Conservation (phyloP, 2,797 vertebrate genomes). For the Spinus olivaceus region DNA sequence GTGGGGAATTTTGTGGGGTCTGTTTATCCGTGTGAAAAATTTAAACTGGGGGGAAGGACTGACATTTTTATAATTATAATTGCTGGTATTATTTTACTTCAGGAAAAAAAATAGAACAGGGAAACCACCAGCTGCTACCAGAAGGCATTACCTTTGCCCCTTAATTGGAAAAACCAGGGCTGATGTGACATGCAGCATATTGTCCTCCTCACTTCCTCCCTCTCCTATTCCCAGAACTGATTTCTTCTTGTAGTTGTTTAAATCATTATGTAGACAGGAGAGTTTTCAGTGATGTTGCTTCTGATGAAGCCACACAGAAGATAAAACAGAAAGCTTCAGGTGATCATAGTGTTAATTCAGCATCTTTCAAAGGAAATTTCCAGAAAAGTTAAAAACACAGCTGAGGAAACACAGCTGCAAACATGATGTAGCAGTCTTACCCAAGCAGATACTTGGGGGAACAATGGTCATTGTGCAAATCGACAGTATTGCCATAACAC, state of each 20-base stretch:
- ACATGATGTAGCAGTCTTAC: background rate
- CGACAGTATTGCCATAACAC: background rate
- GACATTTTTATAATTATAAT: background rate
- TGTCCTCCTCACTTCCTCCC: background rate
- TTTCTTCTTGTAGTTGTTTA: background rate
- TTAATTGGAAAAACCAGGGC: background rate
- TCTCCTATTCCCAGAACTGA: background rate
- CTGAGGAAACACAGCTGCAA: constrained; percentile 8
- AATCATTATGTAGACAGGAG: background rate
- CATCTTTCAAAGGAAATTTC: background rate
- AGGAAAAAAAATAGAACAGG: background rate
- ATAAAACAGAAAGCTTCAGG: background rate
- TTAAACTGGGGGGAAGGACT: background rate
- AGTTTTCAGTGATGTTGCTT: background rate
- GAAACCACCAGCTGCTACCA: background rate
- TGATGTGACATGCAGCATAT: background rate
- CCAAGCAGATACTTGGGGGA: background rate
- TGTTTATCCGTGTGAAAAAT: background rate
- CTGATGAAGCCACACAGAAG: background rate
- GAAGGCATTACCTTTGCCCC: background rate
- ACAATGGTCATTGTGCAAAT: background rate
- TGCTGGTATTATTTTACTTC: background rate
- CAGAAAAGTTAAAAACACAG: background rate
- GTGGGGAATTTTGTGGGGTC: background rate
- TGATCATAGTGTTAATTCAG: background rate